phyloP scores from a whole-genome alignment of 1,140 invertebrate species.

The Pararge aegeria region DNA sequence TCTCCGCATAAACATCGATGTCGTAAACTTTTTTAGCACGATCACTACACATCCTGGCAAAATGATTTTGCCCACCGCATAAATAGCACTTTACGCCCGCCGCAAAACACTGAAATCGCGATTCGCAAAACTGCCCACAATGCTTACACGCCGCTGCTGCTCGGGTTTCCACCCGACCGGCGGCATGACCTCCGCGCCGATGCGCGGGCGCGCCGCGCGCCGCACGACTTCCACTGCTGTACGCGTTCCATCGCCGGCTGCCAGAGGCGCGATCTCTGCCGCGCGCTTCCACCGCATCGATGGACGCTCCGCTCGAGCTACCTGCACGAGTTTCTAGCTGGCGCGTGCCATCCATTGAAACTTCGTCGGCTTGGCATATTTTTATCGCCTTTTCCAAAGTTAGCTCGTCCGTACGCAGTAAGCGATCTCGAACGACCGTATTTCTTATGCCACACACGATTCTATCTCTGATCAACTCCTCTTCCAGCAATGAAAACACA shows the following conservation, averaged over 20 bases:
- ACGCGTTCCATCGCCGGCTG: neutral
- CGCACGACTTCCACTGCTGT: no score
- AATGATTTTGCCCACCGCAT: no score
- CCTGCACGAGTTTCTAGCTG: neutral
- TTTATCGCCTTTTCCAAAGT: no score
- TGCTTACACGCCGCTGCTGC: neutral
- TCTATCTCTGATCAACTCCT: neutral
- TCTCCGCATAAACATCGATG: no score
- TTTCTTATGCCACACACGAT: slow-evolving; percentile 12
- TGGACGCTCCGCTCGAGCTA: neutral
- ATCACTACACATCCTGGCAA: no score
- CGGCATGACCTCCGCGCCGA: neutral
- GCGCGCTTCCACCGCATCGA: neutral
- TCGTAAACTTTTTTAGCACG: no score
- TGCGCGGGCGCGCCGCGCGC: neutral
- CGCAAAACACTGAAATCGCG: no score
- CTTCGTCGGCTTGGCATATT: slow-evolving; percentile 27
- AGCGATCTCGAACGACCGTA: slow-evolving; percentile 16
- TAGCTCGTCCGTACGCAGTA: slow-evolving; percentile 27
- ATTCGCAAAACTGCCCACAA: neutral
- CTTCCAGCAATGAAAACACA: no score
- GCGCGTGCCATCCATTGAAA: slow-evolving; percentile 5
- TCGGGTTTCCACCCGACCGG: neutral
- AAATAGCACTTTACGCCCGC: no score
- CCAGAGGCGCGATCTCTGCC: neutral